Conservation (phyloP, 2,888 invertebrate genomes). For the Phasia obesa region DNA sequence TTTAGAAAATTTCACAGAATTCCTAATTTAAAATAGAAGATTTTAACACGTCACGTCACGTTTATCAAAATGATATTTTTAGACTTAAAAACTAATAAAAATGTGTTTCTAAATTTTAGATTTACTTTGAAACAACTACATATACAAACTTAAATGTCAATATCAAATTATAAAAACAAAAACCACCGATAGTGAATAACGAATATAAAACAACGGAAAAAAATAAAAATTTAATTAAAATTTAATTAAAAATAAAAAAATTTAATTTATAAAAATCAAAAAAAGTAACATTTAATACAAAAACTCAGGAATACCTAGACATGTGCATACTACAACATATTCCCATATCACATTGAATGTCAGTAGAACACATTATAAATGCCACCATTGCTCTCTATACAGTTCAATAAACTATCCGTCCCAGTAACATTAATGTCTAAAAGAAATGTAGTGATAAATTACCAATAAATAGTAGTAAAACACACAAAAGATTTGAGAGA, state of each 20-base stretch:
- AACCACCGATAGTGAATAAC: constrained; percentile 50
- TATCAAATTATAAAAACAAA: constrained; percentile 15
- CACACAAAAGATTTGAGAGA: constrained; percentile 13
- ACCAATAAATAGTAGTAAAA: constrained; percentile 3
- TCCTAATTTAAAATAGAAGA: too few species aligned
- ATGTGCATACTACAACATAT: background rate
- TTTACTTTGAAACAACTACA: background rate
- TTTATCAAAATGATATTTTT: too few species aligned
- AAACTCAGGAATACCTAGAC: constrained; percentile 10
- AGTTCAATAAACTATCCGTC: constrained; percentile 64
- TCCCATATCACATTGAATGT: constrained; percentile 5
- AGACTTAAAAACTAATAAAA: too few species aligned
- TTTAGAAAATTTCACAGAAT: too few species aligned
- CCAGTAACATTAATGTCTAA: constrained; percentile 36
- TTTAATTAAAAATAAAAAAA: background rate
- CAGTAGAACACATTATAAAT: constrained; percentile 21
- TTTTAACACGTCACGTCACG: too few species aligned
- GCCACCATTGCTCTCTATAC: constrained; percentile 20
- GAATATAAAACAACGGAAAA: constrained; percentile 16
- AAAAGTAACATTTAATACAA: background rate
- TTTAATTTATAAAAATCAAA: background rate
- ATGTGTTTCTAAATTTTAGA: background rate
- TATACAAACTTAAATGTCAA: background rate
- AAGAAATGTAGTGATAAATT: constrained; percentile 37
- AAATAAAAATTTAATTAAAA: constrained; percentile 3